Evolutionary conservation across 2,888 invertebrate species (phyloP), one percentile per base, ranked within the genome.

Genomic region (Callimorpha dominula): DNA sequence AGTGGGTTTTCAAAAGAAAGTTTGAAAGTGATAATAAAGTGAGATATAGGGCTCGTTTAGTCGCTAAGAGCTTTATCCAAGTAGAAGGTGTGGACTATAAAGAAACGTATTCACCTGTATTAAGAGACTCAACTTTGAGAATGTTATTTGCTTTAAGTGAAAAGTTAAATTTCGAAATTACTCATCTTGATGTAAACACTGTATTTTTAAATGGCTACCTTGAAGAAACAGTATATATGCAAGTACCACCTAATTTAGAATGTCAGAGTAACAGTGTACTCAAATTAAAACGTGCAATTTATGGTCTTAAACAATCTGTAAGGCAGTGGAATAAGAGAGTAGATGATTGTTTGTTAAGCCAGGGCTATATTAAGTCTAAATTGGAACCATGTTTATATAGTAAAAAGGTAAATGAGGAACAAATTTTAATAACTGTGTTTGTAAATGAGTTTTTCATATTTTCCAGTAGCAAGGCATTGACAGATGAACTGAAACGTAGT

Each of bases 1-100:
- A 63, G 63, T 67, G 71, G 71, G 71, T 71, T 12, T 71, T 71
- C 5, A 67, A 67, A 43, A 71, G 9, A 71, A 71, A 71, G 20
- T 71, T 62, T n/a, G 66, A 67, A 62, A 67, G 67, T 52, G 71
- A 71, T 67, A 71, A 63, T 20, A 67, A 52, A 62, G 71, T 71
- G 62, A 17, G 72, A 42, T 68, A 65, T 65, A 52, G 72, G n/a
- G 72, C 57, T 17, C 20, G 72, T 9, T 40, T 72, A 46, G 68
- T 68, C 0, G 57, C 64, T 14, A 72, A 72, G 49, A 60, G 68
- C 12, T 68, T 52, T 15, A 62, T 40, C 6, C 62, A 62, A 31
- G 14, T 17, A n/a, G 52, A 62, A 31, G 40, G 5, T 5, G 6
- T 31, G 40, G 62, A 62, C 62, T 62, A 40, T 62, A 62, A 31